A percentile compares a stretch with the other conserved stretches of the same genome.
Evolutionary conservation across 92 coral and sea anemone genomes (phyloP).

Genomic region (Umimayanthus chanpuru): DNA sequence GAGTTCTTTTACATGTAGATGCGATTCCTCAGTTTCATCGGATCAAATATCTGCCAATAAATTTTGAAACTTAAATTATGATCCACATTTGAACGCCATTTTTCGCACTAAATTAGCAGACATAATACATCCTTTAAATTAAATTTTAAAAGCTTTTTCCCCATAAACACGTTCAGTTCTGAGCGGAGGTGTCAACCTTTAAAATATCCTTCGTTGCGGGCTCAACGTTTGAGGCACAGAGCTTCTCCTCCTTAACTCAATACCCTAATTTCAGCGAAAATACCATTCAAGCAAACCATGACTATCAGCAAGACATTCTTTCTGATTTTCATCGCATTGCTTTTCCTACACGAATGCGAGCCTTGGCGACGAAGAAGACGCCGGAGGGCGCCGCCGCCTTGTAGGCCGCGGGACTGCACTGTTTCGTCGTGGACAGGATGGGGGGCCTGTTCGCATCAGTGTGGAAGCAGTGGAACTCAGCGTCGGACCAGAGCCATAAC

Average conservation of each 20-base stretch:
- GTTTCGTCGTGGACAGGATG: constrained; percentile 62
- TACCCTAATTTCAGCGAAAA: not conserved
- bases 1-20: too few species aligned
- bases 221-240: not conserved
- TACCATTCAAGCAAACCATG: not conserved
- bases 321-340: not conserved
- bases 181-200: not conserved
- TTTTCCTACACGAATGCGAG: constrained; percentile 7
- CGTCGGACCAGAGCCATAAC: constrained; percentile 57
- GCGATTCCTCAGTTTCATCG: too few species aligned
- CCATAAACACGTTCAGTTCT: not conserved
- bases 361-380: constrained; percentile 72
- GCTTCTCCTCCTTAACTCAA: not conserved
- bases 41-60: too few species aligned
- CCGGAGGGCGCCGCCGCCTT: constrained; percentile 71
- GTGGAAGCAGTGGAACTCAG: constrained; percentile 81
- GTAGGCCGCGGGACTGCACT: constrained; percentile 55
- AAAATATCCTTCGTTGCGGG: not conserved
- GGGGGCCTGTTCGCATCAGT: constrained; percentile 70
- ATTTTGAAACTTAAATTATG: too few species aligned
- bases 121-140: not conserved
- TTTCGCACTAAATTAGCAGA: not conserved
- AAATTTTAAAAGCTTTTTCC: too few species aligned
- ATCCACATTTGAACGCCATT: not conserved
- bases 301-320: not conserved